These are phyloP conservation scores for Listronotus bonariensis DNA, from an alignment of 1,140 invertebrate genomes.

Conservation along the genomic window DNA sequence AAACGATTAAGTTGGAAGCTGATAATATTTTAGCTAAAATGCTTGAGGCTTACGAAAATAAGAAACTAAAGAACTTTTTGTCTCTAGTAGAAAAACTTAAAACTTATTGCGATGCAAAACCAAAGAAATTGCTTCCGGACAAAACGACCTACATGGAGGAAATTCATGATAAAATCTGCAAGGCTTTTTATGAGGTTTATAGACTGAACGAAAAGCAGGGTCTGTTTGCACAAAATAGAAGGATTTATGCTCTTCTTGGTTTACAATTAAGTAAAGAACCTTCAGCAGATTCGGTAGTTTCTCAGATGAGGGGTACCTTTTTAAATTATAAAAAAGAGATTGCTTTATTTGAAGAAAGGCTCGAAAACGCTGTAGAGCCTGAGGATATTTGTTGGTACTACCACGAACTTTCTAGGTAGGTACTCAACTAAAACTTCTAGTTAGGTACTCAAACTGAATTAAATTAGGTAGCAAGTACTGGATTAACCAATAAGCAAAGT, in stretches of 20 bases:
- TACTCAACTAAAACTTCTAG: background rate
- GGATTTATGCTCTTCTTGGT: constrained; percentile 47
- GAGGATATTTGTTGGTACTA: constrained; percentile 57
- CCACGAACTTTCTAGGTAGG: constrained; percentile 58
- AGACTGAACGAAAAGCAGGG: constrained; percentile 42
- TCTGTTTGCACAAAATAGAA: constrained; percentile 41
- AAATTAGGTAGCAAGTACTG: too few species aligned
- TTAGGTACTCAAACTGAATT: too few species aligned
- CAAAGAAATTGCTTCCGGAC: constrained; percentile 48
- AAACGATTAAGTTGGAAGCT: constrained; percentile 56
- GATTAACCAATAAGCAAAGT: too few species aligned
- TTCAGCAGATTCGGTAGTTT: constrained; percentile 49
- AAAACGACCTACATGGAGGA: constrained; percentile 42
- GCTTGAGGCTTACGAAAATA: constrained; percentile 54
- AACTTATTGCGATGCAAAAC: constrained; percentile 45
- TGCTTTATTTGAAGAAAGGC: constrained; percentile 40
- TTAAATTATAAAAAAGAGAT: constrained; percentile 49
- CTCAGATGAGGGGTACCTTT: constrained; percentile 42
- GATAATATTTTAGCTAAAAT: constrained; percentile 57
- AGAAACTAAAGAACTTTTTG: constrained; percentile 50
- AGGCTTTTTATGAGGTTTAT: constrained; percentile 45
- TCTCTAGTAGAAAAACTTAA: constrained; percentile 56
- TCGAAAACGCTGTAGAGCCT: constrained; percentile 40
- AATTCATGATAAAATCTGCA: constrained; percentile 43
- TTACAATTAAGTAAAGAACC: constrained; percentile 44